Evolutionary conservation across 2,888 invertebrate species (phyloP).

Genomic region (Agrenia bidenticulata): DNA sequence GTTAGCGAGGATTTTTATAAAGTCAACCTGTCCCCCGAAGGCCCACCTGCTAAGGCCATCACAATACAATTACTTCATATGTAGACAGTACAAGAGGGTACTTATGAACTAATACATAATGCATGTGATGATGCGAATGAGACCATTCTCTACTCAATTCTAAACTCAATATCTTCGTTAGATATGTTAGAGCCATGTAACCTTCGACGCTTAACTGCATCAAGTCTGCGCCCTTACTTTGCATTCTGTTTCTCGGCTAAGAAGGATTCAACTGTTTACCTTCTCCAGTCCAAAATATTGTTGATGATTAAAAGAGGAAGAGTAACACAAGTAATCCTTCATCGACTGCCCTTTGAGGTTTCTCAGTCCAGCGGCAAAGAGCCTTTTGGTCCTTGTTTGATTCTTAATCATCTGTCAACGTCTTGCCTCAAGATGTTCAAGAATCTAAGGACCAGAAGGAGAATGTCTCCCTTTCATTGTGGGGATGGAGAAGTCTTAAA

Average conservation of each 20-base stretch:
- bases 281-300: not conserved
- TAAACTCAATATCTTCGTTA: too few relatives aligned
- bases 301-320: not conserved
- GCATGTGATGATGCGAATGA: too few relatives aligned
- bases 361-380: not conserved
- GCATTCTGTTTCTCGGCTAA: not conserved
- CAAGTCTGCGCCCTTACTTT: not conserved
- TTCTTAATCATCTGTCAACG: conserved; percentile 21
- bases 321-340: conserved; percentile 11
- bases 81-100: not conserved
- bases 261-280: too few relatives aligned
- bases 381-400: not conserved
- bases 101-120: conserved; percentile 11
- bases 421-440: conserved; percentile 4
- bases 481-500: too few relatives aligned
- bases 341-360: conserved; percentile 6
- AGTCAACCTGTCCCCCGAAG: conserved; percentile 51
- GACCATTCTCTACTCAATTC: too few relatives aligned
- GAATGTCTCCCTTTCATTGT: too few relatives aligned
- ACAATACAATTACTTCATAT: too few relatives aligned
- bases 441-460: too few relatives aligned
- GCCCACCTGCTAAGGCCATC: conserved; percentile 49
- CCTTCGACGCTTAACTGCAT: not conserved
- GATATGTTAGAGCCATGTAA: too few relatives aligned
- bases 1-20: conserved; percentile 16